Evolutionary conservation across 1,140 invertebrate species (phyloP).

Genomic region (Drosophila busckii): DNA sequence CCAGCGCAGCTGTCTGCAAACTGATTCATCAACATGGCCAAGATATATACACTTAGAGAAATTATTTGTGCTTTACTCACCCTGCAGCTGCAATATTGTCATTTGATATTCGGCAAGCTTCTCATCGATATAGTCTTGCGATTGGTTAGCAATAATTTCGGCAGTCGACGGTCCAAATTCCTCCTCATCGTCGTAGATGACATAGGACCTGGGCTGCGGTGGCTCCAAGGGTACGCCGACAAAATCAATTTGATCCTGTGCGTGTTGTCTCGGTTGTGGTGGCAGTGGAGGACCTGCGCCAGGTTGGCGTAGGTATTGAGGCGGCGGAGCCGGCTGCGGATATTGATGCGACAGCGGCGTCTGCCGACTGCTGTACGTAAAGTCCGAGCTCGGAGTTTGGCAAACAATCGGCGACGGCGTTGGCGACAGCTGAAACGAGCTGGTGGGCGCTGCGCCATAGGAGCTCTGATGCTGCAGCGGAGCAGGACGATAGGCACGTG

Average conservation of each 20-base stretch:
- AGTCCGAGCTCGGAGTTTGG: constrained; percentile 71
- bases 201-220: constrained; percentile 82
- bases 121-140: constrained; percentile 96
- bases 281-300: constrained; percentile 53
- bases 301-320: constrained; percentile 47
- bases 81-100: constrained; percentile 93
- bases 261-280: constrained; percentile 67
- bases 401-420: constrained; percentile 77
- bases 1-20: no score
- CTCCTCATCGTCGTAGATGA: constrained; percentile 83
- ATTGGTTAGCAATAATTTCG: constrained; percentile 94
- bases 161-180: constrained; percentile 89
- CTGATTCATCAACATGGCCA: constrained; percentile 4
- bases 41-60: not conserved
- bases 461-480: constrained; percentile 69
- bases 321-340: constrained; percentile 41
- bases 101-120: constrained; percentile 95
- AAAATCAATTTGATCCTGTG: constrained; percentile 73
- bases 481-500: constrained; percentile 55
- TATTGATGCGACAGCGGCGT: constrained; percentile 65
- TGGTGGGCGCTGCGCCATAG: constrained; percentile 60
- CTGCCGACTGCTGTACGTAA: constrained; percentile 69
- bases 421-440: constrained; percentile 76
- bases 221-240: constrained; percentile 85
- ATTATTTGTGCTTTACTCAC: constrained; percentile 80